A percentile compares a stretch with the other conserved stretches of the same genome.
These are phyloP conservation scores for Danionella cerebrum DNA, from an alignment of 2,113 vertebrate species.

Conservation along the genomic window DNA sequence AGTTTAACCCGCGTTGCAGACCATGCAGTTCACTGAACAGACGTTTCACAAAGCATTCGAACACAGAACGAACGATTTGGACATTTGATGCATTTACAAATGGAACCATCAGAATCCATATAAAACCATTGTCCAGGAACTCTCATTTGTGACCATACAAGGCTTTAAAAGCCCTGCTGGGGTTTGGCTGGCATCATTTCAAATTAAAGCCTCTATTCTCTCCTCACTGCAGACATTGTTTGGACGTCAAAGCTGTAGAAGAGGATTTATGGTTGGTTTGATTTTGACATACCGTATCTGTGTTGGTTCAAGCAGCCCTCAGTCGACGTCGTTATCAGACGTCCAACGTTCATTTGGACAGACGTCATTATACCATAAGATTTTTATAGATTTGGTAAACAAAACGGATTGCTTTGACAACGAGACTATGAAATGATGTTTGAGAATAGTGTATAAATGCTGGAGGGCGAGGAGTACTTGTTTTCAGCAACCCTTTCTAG, in stretches of 20 bases:
- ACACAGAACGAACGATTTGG: not conserved
- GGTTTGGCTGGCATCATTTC: not conserved
- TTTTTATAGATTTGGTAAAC: too few relatives aligned
- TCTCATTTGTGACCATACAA: slow-evolving; percentile 54
- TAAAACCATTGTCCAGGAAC: slow-evolving; percentile 15
- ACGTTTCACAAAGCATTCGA: not conserved
- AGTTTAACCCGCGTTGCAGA: too few relatives aligned
- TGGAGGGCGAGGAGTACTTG: too few relatives aligned
- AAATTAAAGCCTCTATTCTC: not conserved
- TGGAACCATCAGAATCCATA: not conserved
- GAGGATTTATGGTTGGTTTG: not conserved
- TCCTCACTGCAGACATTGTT: not conserved
- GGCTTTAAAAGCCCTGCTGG: slow-evolving; percentile 28
- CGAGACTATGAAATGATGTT: too few relatives aligned
- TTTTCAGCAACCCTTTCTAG: not conserved
- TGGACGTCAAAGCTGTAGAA: not conserved
- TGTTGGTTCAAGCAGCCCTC: not conserved
- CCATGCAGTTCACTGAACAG: too few relatives aligned
- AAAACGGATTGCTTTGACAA: too few relatives aligned
- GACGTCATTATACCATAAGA: too few relatives aligned
- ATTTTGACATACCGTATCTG: not conserved
- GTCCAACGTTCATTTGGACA: too few relatives aligned
- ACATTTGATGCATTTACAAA: too few relatives aligned
- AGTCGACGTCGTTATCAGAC: too few relatives aligned
- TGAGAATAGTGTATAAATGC: too few relatives aligned